Evolutionary conservation across 2,888 invertebrate genomes (phyloP).

Genomic region (Embidobia sp.): DNA sequence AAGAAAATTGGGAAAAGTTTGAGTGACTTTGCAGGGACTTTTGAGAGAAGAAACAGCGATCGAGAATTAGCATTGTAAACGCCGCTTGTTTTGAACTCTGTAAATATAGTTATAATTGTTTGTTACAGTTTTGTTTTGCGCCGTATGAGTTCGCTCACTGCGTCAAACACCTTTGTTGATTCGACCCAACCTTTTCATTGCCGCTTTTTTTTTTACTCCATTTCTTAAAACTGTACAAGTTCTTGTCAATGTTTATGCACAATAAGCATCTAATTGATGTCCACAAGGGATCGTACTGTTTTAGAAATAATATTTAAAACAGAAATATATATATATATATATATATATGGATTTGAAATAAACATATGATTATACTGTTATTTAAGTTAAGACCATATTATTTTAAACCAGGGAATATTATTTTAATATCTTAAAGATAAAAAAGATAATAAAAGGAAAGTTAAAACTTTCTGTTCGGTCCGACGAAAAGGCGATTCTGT

Average conservation of each 20-base stretch:
- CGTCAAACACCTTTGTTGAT: conserved; percentile 37
- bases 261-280: too few species aligned
- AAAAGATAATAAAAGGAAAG: not conserved
- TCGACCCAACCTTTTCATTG: conserved; percentile 54
- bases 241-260: too few species aligned
- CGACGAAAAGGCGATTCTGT: conserved; percentile 4
- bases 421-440: too few species aligned
- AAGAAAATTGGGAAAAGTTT: not conserved
- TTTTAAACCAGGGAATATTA: too few species aligned
- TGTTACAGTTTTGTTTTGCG: conserved; percentile 50
- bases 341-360: too few species aligned
- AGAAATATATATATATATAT: too few species aligned
- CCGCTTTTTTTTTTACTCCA: not conserved
- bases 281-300: too few species aligned
- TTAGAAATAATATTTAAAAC: too few species aligned
- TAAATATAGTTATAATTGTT: conserved; percentile 63
- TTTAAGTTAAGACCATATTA: not conserved
- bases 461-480: too few species aligned
- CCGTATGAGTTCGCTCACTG: not conserved
- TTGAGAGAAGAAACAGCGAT: conserved; percentile 9
- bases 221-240: too few species aligned
- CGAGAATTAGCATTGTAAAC: conserved; percentile 14
- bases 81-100: conserved; percentile 54
- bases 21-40: not conserved
- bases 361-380: not conserved